These are phyloP conservation scores for Nycticebus coucang DNA, from an alignment of 2,113 vertebrate genomes.

Conservation along the genomic window DNA sequence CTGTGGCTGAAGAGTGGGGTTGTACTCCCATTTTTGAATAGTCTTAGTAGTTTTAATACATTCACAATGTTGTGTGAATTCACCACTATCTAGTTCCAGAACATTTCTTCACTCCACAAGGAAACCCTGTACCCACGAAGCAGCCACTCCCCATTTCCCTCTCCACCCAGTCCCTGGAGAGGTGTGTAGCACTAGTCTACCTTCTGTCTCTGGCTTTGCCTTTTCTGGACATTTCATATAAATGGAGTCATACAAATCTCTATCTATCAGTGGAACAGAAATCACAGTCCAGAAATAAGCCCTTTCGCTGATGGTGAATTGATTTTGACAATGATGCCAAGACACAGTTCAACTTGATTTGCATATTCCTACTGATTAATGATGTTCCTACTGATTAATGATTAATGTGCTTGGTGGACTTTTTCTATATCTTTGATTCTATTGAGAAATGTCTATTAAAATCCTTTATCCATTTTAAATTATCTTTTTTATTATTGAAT, in stretches of 20 bases:
- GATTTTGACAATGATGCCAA: no score
- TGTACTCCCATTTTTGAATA: neutral
- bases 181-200: neutral
- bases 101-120: neutral
- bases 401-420: neutral
- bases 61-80: neutral
- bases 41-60: neutral
- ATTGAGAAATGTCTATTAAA: neutral
- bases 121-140: neutral
- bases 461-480: neutral
- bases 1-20: neutral
- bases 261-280: no score
- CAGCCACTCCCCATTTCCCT: neutral
- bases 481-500: neutral
- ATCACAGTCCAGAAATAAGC: no score
- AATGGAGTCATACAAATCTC: neutral
- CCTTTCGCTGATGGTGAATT: no score
- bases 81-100: neutral
- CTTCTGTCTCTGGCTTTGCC: neutral
- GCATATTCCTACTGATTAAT: neutral
- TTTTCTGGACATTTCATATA: neutral
- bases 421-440: neutral
- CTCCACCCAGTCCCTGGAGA: neutral
- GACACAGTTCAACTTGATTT: neutral
- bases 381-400: neutral